Base-by-base conservation (phyloP, 1,140 invertebrate genomes). In the Plutomurus gul region DNA sequence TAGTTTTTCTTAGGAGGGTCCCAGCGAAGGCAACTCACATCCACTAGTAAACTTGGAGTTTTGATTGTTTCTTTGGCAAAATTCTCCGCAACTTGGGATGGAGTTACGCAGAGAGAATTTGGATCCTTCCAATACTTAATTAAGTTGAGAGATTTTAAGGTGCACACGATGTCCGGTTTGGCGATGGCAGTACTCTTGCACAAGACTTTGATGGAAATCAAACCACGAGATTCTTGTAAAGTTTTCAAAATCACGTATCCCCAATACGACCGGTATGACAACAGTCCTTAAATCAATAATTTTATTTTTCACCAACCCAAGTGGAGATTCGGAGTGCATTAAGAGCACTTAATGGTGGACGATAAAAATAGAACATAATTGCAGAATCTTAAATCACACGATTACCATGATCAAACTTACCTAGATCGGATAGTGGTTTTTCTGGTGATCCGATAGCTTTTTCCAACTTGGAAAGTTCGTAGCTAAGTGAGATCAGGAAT, bases 261-360 rank as follows among this genome's bases (percentile, higher is more conserved):
- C 98, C 98, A 99, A 85, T 99, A 99, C 85, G 96, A 98, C 75
- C 96, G 90, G 85, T 99, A 99, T 82, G 95, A 98, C 4, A 99
- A 87, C 87, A 98, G 94, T 0, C 98, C 98, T 82, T 20, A 13
- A 47, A 71, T 10, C 16, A 33, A 72, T 51, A 51, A 27, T 30
- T 3, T 60, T 27, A 65, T 65, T 27, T 10, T 13, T 4, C 8
- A 65, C 30, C n/a, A 36, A 5, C 25, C 76, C 20, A 25, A 70
- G 30, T 27, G 73, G 2, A 70, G 6, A 40, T 25, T 39, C 11
- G 5, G 13, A 76, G 27, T 4, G 7, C 30, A 3, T 5, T 4
- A 27, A 36, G 11, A 30, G n/a, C n/a, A 43, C 40, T 43, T 65
- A 36, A 33, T 4, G 22, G 16, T 60, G 43, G 11, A 27, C 1